Evolutionary conservation across 2,888 invertebrate genomes (phyloP).

Genomic region (Dorcus parallelipipedus): DNA sequence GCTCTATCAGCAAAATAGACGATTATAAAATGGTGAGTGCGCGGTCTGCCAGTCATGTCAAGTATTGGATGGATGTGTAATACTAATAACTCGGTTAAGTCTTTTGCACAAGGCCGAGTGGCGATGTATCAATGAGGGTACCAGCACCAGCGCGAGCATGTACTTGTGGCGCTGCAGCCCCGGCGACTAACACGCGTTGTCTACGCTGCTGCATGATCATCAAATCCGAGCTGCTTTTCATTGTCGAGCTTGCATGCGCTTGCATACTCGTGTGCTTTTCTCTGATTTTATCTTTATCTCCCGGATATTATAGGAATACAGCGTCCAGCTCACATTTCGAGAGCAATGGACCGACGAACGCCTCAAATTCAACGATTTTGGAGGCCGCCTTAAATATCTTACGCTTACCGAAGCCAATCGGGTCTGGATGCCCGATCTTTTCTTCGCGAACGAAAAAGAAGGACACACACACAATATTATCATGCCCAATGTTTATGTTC

Average conservation of each 20-base stretch:
- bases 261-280: slow-evolving; percentile 17
- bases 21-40: slow-evolving; percentile 98
- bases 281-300: not conserved
- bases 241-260: slow-evolving; percentile 14
- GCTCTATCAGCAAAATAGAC: slow-evolving; percentile 98
- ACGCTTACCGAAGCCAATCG: slow-evolving; percentile 91
- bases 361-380: slow-evolving; percentile 82
- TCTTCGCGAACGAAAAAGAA: slow-evolving; percentile 97
- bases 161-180: slow-evolving; percentile 40
- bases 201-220: slow-evolving; percentile 21
- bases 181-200: slow-evolving; percentile 31
- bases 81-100: slow-evolving; percentile 37
- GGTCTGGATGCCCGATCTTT: slow-evolving; percentile 98
- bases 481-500: slow-evolving; percentile 96
- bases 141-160: slow-evolving; percentile 49
- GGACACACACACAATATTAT: slow-evolving; percentile 97
- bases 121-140: slow-evolving; percentile 47
- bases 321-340: slow-evolving; percentile 94
- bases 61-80: slow-evolving; percentile 41
- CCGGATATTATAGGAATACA: slow-evolving; percentile 82
- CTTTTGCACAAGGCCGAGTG: slow-evolving; percentile 42
- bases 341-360: slow-evolving; percentile 96
- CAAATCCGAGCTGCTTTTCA: not conserved
- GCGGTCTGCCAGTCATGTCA: slow-evolving; percentile 49
- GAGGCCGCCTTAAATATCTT: slow-evolving; percentile 85